Conservation (phyloP, 2,113 vertebrate species). For the Lethenteron reissneri region DNA sequence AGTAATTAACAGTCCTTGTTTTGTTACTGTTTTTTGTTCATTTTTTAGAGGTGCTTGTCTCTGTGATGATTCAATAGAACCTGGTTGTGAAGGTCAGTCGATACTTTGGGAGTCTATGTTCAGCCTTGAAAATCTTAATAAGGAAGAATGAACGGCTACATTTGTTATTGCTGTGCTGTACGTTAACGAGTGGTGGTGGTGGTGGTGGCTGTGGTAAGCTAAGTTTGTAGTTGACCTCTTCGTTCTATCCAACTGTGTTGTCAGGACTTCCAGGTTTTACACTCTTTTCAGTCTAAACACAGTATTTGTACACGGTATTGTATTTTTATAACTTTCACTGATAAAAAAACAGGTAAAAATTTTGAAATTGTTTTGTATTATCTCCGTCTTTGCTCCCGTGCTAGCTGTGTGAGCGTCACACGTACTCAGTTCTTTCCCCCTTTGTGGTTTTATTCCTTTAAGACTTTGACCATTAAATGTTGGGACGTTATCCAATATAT, state of each 20-base stretch:
- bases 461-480: too few species aligned
- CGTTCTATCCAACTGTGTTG: background rate
- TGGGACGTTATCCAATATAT: too few species aligned
- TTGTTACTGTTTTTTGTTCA: too few species aligned
- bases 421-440: too few species aligned
- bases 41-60: too few species aligned
- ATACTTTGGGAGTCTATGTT: too few species aligned
- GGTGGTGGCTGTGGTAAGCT: background rate
- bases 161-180: background rate
- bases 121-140: background rate
- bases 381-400: background rate
- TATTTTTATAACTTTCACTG: slow-evolving; percentile 3
- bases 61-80: too few species aligned
- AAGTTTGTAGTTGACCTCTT: background rate
- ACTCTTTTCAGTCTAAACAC: background rate
- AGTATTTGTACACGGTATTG: slow-evolving; percentile 6
- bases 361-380: slow-evolving; percentile 5
- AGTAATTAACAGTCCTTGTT: too few species aligned
- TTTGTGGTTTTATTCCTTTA: too few species aligned
- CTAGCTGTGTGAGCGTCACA: background rate
- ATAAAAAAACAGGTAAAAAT: background rate
- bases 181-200: slow-evolving; percentile 3
- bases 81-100: too few species aligned
- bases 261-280: slow-evolving; percentile 6
- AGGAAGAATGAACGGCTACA: background rate